phyloP scores from a whole-genome alignment of 2,888 invertebrate genomes.

The Ceraclea dissimilis region DNA sequence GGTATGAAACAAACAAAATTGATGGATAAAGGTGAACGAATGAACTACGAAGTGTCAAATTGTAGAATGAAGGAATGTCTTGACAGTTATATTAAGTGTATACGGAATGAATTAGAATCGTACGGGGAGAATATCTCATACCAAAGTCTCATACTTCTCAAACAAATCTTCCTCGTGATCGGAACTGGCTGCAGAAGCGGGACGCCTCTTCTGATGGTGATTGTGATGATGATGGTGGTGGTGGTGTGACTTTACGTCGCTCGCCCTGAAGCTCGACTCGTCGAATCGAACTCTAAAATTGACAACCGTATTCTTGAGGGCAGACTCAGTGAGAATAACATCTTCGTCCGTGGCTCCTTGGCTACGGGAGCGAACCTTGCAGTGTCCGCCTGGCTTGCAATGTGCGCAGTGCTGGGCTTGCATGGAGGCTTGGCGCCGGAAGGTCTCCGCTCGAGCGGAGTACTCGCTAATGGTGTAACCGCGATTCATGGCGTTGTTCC shows the following conservation, averaged over 20 bases:
- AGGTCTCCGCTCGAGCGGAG: constrained; percentile 18
- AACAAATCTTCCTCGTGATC: constrained; percentile 36
- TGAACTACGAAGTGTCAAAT: too few relatives aligned
- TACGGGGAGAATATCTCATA: too few relatives aligned
- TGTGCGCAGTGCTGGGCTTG: constrained; percentile 8
- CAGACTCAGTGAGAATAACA: constrained; percentile 2
- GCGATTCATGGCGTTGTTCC: constrained; percentile 19
- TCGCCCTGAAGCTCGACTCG: constrained; percentile 15
- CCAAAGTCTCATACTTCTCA: constrained; percentile 47
- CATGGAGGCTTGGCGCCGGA: constrained; percentile 21
- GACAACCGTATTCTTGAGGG: constrained; percentile 12
- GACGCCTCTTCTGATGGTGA: constrained; percentile 6
- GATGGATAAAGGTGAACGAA: too few relatives aligned
- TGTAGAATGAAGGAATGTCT: too few relatives aligned
- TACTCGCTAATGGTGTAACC: constrained; percentile 23
- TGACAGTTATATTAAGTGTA: too few relatives aligned
- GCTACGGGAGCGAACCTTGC: constrained; percentile 22
- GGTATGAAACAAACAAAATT: too few relatives aligned
- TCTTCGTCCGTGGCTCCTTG: constrained; percentile 24
- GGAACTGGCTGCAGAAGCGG: constrained; percentile 32
- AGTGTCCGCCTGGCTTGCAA: constrained; percentile 12
- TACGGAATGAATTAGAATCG: too few relatives aligned
- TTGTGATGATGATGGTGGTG: neutral
- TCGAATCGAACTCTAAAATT: constrained; percentile 23
- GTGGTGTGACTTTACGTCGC: neutral